Evolutionary conservation across 2,113 vertebrate species (phyloP).

Genomic region (Hystrix cristata): DNA sequence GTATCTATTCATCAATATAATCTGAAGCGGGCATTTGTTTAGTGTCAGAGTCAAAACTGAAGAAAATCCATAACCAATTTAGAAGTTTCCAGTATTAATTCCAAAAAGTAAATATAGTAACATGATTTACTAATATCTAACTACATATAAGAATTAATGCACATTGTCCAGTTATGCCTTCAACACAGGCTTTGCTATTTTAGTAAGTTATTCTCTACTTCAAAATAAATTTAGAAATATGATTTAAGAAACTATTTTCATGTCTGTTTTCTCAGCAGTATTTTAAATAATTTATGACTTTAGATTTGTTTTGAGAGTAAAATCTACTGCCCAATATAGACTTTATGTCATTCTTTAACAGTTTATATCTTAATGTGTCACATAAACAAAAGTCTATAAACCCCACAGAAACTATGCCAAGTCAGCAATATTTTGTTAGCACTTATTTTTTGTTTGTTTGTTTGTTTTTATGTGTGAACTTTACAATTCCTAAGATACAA

Average conservation of each 20-base stretch:
- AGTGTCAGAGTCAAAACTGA: conserved; percentile 1
- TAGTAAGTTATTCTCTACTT: background rate
- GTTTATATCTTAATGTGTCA: conserved; percentile 74
- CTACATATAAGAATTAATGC: background rate
- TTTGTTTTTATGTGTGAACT: background rate
- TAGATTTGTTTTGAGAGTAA: conserved; percentile 68
- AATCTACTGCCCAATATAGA: conserved; percentile 65
- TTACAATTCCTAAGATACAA: background rate
- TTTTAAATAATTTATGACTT: conserved; percentile 79
- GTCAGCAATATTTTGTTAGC: conserved; percentile 61
- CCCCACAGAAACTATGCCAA: background rate
- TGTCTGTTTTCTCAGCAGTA: conserved; percentile 76
- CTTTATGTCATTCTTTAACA: conserved; percentile 71
- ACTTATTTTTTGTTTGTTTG: conserved; percentile 35
- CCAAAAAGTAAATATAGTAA: background rate
- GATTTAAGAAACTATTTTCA: conserved; percentile 74
- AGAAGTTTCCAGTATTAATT: background rate
- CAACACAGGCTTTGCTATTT: background rate
- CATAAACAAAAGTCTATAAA: conserved; percentile 58
- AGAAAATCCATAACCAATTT: background rate
- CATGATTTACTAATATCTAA: background rate
- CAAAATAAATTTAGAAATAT: conserved; percentile 61
- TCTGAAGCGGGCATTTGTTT: background rate
- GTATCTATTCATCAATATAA: background rate
- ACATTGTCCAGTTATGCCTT: background rate